Base-by-base conservation (phyloP, 2,797 vertebrate species). In the Urosaurus nigricauda region DNA sequence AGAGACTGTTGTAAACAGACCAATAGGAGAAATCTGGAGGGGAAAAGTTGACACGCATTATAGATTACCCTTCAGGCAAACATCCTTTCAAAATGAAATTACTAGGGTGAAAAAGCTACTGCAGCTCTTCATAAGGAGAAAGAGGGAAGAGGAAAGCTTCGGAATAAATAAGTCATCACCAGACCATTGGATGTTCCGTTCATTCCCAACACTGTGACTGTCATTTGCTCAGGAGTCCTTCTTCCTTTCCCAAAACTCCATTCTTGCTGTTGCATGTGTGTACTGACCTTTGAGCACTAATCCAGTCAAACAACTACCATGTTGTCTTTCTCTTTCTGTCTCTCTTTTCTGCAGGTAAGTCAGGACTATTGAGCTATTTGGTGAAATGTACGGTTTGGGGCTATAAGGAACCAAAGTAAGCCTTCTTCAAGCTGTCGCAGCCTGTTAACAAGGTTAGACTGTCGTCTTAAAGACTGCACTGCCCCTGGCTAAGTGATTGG, bases 301-400 rank as follows among this genome's bases (percentile, higher is more conserved):
- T 65, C 21, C 56, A 29, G 26, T 83, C 43, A 75, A 86, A 43
- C 65, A 43, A 84, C 85, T 87, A 37, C 95, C 95, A 17, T 95
- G 2, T 96, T 95, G 83, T 97, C 37, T 96, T 47, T 95, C 89
- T 91, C 91, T 97, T 37, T 79, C 35, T 85, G 40, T 79, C 24
- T 77, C 13, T 79, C 37, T 63, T 88, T 65, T 83, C 73, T 97
- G 90, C 93, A 97, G 95, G 95, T 97, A 97, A 97, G 96, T 97
- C 93, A 94, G 94, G 90, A 93, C 65, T 68, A 68, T 84, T 91
- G 60, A 91, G 93, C 92, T 91, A 91, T 94, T 89, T 93, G 93
- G 92, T 95, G 94, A 91, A 47, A 56, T 87, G 84, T 91, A 92
- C 91, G 32, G 93, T 95, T 84, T 93, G 93, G 83, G 94, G 95